These are phyloP conservation scores for Pelagia noctiluca DNA, from an alignment of 30 jellyfish, hydroid and myxozoan genomes.

Conservation along the genomic window DNA sequence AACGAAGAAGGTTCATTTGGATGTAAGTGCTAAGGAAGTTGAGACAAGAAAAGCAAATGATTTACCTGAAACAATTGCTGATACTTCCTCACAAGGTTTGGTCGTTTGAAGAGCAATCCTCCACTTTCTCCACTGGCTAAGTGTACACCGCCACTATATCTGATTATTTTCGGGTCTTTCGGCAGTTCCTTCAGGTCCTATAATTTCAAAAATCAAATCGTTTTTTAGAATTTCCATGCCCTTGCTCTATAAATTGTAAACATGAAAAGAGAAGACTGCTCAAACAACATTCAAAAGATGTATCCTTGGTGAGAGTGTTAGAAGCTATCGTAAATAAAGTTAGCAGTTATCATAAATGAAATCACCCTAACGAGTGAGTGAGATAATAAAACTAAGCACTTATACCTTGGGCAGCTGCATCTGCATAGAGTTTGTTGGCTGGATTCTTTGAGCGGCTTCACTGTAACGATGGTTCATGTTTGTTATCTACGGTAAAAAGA, in stretches of 20 bases:
- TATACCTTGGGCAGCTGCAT: constrained; percentile 37
- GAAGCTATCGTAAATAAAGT: too few species aligned
- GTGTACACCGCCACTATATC: constrained; percentile 73
- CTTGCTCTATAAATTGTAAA: too few species aligned
- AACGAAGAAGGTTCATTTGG: too few species aligned
- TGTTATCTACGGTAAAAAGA: background rate
- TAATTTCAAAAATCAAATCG: background rate
- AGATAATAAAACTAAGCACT: too few species aligned
- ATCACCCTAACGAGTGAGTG: too few species aligned
- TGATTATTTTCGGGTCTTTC: constrained; percentile 63
- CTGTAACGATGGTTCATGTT: constrained; percentile 64
- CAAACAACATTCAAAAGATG: too few species aligned
- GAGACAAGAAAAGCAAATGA: background rate
- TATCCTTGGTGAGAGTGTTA: too few species aligned
- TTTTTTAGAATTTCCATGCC: background rate
- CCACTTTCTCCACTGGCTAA: constrained; percentile 76
- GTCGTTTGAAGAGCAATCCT: constrained; percentile 52
- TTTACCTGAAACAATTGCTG: constrained; percentile 82
- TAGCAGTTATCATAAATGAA: too few species aligned
- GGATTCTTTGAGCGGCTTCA: constrained; percentile 53
- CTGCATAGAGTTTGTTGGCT: constrained; percentile 32
- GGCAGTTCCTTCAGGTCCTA: constrained; percentile 6
- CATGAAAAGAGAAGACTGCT: too few species aligned
- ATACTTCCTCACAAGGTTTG: constrained; percentile 47
- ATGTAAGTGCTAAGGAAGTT: too few species aligned